These are phyloP conservation scores for Kryptolebias ocellatus DNA, from an alignment of 2,797 vertebrate genomes.

Conservation along the genomic window DNA sequence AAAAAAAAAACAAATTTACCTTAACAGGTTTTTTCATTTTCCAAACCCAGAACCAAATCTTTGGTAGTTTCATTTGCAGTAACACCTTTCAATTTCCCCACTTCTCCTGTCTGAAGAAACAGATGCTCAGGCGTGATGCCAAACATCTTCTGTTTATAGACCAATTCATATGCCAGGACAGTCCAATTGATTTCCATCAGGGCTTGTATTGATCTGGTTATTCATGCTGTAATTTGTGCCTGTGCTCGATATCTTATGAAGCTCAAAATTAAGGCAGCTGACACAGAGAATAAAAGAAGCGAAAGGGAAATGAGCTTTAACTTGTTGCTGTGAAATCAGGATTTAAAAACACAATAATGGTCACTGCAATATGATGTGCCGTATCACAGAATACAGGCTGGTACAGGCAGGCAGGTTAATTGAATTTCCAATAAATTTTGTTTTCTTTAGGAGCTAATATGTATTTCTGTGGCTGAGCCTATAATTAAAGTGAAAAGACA, in stretches of 20 bases:
- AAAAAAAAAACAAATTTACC: slow-evolving; percentile 30
- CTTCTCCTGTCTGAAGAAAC: slow-evolving; percentile 23
- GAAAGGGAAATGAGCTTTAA: slow-evolving; percentile 11
- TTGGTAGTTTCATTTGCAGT: slow-evolving; percentile 9
- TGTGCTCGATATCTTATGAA: slow-evolving; percentile 28
- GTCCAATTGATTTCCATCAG: slow-evolving; percentile 24
- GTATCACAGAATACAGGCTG: neutral
- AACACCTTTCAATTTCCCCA: slow-evolving; percentile 20
- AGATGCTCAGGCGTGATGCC: slow-evolving; percentile 31
- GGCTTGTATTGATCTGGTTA: slow-evolving; percentile 37
- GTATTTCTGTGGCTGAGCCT: neutral
- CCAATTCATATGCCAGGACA: slow-evolving; percentile 25
- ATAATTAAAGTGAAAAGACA: neutral
- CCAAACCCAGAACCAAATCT: slow-evolving; percentile 21
- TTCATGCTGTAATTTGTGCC: slow-evolving; percentile 34
- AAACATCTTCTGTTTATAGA: slow-evolving; percentile 35
- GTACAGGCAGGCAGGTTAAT: neutral
- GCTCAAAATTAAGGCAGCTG: slow-evolving; percentile 25
- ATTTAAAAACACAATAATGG: slow-evolving; percentile 1
- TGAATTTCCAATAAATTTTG: neutral
- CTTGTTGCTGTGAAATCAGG: slow-evolving; percentile 5
- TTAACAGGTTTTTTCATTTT: slow-evolving; percentile 3
- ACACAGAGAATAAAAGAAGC: slow-evolving; percentile 10
- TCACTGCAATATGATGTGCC: neutral
- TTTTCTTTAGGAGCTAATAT: neutral